Evolutionary conservation across 2,797 vertebrate genomes (phyloP), one percentile per base, ranked within the genome.

Genomic region (Coregonus suidteri): DNA sequence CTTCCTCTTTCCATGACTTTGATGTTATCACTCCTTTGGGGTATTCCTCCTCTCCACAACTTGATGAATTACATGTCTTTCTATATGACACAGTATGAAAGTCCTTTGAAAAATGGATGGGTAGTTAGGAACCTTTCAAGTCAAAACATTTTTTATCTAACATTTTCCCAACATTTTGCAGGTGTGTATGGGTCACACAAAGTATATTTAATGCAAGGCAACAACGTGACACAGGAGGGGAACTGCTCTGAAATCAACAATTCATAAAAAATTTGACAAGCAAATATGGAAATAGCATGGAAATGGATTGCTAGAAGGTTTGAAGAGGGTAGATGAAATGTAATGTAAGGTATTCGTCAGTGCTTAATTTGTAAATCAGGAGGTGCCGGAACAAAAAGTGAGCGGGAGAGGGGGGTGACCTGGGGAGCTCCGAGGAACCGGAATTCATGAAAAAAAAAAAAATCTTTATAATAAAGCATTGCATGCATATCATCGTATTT

Each of bases 281-380:
- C 70, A 34, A 80, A 30, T 20, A 72, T 25, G 47, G 16, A 25
- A 71, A 25, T 53, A 30, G 25, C 16, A 41, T 18, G 16, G 16
- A 75, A 74, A 79, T 11, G 2, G 74, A 52, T 71, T 74, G 73
- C 74, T 77, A n/a, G 80, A 37, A 56, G 79, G 78, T 4, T 66
- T 81, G 82, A 84, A 86, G 89, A 84, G 82, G 81, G 89, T 93
- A 92, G 91, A 92, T 90, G 91, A 90, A 92, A 93, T 87, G 81
- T 86, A 89, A 89, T 88, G 91, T 86, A 93, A 93, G 90, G 85
- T 89, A 86, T 91, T 93, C 88, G 88, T 92, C 90, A 92, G 41
- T 11, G 9, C 9, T 47, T 47, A 13, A 47, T 47, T 47, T 47
- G 41, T 41, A 41, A 41, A 41, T 41, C 37, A 1, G 37, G 37